phyloP scores from a whole-genome alignment of 2,888 invertebrate genomes.

The Xanthia icteritia region DNA sequence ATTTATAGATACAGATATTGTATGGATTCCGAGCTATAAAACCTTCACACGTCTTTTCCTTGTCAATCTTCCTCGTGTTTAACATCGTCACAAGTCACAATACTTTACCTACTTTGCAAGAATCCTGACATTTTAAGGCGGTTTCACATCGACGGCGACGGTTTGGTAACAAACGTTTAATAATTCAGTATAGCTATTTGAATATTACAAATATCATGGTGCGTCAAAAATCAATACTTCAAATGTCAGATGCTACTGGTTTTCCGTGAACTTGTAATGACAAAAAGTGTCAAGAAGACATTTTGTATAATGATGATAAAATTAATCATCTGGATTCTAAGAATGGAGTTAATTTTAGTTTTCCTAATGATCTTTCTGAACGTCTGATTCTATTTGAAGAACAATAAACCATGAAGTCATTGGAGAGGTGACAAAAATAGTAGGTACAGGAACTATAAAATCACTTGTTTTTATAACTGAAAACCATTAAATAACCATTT shows the following conservation, averaged over 20 bases:
- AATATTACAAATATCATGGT: constrained; percentile 55
- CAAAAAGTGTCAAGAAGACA: constrained; percentile 44
- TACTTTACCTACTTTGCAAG: constrained; percentile 55
- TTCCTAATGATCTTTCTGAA: constrained; percentile 29
- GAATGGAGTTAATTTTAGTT: constrained; percentile 9
- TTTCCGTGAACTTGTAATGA: constrained; percentile 46
- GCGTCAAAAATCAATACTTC: constrained; percentile 45
- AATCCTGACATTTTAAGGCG: constrained; percentile 63
- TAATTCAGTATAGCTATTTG: constrained; percentile 60
- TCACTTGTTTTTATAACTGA: neutral
- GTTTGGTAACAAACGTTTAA: constrained; percentile 57
- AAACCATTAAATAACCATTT: neutral
- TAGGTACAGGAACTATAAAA: neutral
- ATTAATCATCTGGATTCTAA: constrained; percentile 23
- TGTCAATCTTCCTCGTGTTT: constrained; percentile 45
- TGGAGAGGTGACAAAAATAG: constrained; percentile 3
- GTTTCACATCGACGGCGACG: constrained; percentile 48
- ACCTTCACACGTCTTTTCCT: constrained; percentile 56
- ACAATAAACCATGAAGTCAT: neutral
- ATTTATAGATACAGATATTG: neutral
- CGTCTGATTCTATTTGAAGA: neutral
- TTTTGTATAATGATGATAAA: constrained; percentile 31
- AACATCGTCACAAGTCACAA: constrained; percentile 32
- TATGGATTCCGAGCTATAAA: constrained; percentile 40
- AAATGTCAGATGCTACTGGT: constrained; percentile 56